Conservation (phyloP, 92 coral and sea anemone species). For the Paramuricea clavata region DNA sequence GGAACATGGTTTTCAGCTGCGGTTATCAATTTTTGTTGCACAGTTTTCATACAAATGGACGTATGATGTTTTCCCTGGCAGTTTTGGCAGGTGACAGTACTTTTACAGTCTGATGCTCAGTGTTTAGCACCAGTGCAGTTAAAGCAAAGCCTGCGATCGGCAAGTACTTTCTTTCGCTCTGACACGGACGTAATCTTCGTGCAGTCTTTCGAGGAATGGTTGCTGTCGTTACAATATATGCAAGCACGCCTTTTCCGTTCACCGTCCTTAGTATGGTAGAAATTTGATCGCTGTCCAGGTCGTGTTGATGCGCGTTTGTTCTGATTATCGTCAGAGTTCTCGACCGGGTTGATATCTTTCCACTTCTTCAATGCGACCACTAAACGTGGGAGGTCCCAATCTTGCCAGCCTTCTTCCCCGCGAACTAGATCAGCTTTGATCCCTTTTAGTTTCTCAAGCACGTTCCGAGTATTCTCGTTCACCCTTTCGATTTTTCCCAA, state of each 20-base stretch:
- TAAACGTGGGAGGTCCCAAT: no score
- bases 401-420: no score
- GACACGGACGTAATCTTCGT: not conserved
- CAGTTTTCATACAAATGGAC: not conserved
- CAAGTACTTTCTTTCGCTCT: not conserved
- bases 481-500: no score
- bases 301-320: not conserved
- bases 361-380: no score
- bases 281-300: not conserved
- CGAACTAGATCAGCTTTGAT: no score
- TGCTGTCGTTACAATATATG: not conserved
- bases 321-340: not conserved
- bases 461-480: constrained; percentile 1
- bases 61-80: not conserved
- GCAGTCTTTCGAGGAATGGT: not conserved
- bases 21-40: not conserved
- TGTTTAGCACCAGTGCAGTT: no score
- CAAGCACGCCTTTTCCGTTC: not conserved
- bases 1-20: not conserved
- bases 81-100: constrained; percentile 1
- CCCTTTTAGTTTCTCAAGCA: not conserved
- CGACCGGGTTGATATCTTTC: not conserved
- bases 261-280: no score
- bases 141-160: no score
- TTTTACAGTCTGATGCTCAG: no score